Evolutionary conservation across 2,113 vertebrate genomes (phyloP), one percentile per base, ranked within the genome.

Genomic region (Xiphophorus maculatus): DNA sequence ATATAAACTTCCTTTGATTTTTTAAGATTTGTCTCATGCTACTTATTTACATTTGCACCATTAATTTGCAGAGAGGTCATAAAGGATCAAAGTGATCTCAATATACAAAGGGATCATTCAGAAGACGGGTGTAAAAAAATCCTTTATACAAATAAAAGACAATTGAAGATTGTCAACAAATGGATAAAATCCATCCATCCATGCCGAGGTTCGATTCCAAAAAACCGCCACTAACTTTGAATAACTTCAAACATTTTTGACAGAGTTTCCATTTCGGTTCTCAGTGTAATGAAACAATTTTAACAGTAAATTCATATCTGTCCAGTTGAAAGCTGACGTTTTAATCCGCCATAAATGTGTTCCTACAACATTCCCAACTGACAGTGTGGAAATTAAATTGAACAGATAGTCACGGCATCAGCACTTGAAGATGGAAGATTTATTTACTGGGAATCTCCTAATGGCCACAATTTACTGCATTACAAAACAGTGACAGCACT

Each of bases 351-450:
- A n/a, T 4, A 44, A 4, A 33, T 25, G 22, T 32, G 10, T 29
- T 32, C 30, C 32, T n/a, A 6, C 58, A 30, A 60, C 42, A 73
- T 69, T 63, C 17, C 70, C 66, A 29, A 67, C 64, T 63, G 12
- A 11, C 72, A 33, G 27, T 76, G 11, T 69, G 37, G 63, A 66
- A 72, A 17, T 1, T 28, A 28, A 78, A 72, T 75, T 11, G 66
- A 69, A 12, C 37, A 17, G 30, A 12, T 65, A 76, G 44, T 69
- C 66, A 66, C 44, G n/a, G 11, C 14, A 30, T 14, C 74, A n/a
- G 32, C 13, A 80, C 33, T 30, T 69, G 67, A 69, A 79, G 65
- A 70, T 60, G 58, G 33, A 15, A 68, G n/a, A 30, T 71, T 42
- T 22, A 27, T 73, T 29, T 79, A 2, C 40, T 63, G 33, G 19